Evolutionary conservation across 2,113 vertebrate species (phyloP), one percentile per base, ranked within the genome.

Genomic region (Bos javanicus): DNA sequence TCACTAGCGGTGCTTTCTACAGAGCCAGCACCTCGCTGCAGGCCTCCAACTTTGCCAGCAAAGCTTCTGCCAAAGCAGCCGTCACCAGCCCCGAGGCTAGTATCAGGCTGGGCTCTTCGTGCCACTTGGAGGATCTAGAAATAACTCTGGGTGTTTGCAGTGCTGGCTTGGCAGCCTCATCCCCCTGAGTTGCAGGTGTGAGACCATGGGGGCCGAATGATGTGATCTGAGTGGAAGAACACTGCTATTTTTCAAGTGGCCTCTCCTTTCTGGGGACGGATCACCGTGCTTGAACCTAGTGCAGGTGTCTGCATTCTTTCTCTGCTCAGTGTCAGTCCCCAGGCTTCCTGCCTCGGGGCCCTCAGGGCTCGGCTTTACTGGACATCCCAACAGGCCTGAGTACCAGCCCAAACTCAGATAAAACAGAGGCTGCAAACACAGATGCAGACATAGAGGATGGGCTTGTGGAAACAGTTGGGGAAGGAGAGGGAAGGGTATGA

Each of bases 271-370:
- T 80, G 48, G 56, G 19, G 11, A 13, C 33, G 14, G 57, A 36
- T 48, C 13, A 0, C 4, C 3, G 10, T 5, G 54, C 16, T n/a
- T 8, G 30, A 56, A 10, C 43, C 7, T 11, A 5, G 56, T 1
- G 3, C 30, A 11, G 43, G 25, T 1, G 12, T 67, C 46, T 15
- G 3, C 13, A 30, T 21, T 74, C 43, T 43, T 26, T 43, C 57
- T 71, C 30, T 0, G 1, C 36, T 30, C 36, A 15, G 74, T 21
- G 14, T 19, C 50, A 12, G 43, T n/a, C n/a, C 30, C 26, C 67
- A 17, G 4, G 26, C n/a, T 88, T 57, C 54, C 50, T 88, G 21
- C 19, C 13, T 12, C n/a, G 11, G 17, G 78, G 10, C 21, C 36
- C 26, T 82, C 21, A 21, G 57, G 48, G 12, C 26, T 82, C 13